Evolutionary conservation across 2,113 vertebrate species (phyloP).

Genomic region (Prolemur simus): DNA sequence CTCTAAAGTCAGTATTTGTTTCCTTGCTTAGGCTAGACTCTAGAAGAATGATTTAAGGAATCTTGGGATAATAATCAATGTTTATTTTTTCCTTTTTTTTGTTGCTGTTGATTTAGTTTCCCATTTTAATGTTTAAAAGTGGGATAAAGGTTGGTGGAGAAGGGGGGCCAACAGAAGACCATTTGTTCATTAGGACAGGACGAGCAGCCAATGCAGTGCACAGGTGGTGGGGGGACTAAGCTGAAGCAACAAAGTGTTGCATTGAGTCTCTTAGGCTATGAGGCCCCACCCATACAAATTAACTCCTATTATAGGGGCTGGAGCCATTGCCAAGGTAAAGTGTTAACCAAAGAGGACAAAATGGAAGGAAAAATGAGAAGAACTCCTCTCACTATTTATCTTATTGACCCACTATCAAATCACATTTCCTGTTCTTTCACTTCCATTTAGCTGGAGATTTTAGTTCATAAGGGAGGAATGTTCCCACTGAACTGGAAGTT

Average conservation of each 20-base stretch:
- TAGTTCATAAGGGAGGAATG: neutral
- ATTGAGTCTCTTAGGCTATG: neutral
- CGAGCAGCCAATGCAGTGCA: fast-evolving
- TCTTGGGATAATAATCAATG: neutral
- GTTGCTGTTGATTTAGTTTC: neutral
- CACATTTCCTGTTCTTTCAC: neutral
- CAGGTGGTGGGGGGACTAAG: neutral
- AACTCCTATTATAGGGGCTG: fast-evolving
- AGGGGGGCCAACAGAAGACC: neutral
- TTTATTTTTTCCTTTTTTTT: neutral
- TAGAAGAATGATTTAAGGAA: neutral
- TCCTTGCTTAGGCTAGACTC: neutral
- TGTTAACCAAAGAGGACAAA: neutral
- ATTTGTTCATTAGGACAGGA: neutral
- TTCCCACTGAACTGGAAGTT: neutral
- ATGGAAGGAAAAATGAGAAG: neutral
- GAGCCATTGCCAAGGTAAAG: neutral
- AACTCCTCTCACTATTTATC: neutral
- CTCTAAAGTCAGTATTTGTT: neutral
- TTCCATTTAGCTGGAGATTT: neutral
- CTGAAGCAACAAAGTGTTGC: neutral
- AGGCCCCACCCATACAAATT: neutral
- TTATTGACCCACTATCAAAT: neutral
- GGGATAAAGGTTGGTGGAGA: neutral
- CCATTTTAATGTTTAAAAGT: neutral